phyloP scores from a whole-genome alignment of 2,888 invertebrate genomes.

The Hypselothyrea guttata region DNA sequence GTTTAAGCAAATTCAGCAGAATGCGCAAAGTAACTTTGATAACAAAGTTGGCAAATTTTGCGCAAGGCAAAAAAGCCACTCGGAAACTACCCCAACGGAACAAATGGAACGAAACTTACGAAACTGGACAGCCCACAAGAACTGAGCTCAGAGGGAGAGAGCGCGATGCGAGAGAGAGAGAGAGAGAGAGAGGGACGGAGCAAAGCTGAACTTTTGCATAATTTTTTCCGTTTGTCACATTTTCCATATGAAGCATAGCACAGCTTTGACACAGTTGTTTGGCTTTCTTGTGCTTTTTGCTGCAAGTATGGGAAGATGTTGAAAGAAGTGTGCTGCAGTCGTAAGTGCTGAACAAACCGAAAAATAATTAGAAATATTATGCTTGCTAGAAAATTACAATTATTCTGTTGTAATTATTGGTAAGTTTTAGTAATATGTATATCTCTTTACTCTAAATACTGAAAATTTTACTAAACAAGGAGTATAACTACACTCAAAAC shows the following conservation, averaged over 20 bases:
- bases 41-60: no score
- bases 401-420: no score
- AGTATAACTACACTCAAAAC: no score
- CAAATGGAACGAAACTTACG: constrained; percentile 20
- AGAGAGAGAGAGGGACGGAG: no score
- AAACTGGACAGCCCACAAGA: constrained; percentile 28
- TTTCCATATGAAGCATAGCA: constrained; percentile 7
- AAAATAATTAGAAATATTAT: no score
- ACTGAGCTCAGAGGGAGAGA: constrained; percentile 11
- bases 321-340: background rate
- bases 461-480: no score
- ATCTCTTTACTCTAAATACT: no score
- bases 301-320: background rate
- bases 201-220: constrained; percentile 49
- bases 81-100: constrained; percentile 6
- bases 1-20: background rate
- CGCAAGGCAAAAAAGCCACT: background rate
- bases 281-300: constrained; percentile 25
- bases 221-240: constrained; percentile 20
- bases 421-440: no score
- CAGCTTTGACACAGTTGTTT: constrained; percentile 63
- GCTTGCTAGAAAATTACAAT: no score
- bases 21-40: no score
- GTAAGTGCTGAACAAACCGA: background rate
- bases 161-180: background rate